A percentile compares a stretch with the other conserved stretches of the same genome.
phyloP scores from a whole-genome alignment of 2,113 vertebrate genomes.

The Callopanchax toddi region DNA sequence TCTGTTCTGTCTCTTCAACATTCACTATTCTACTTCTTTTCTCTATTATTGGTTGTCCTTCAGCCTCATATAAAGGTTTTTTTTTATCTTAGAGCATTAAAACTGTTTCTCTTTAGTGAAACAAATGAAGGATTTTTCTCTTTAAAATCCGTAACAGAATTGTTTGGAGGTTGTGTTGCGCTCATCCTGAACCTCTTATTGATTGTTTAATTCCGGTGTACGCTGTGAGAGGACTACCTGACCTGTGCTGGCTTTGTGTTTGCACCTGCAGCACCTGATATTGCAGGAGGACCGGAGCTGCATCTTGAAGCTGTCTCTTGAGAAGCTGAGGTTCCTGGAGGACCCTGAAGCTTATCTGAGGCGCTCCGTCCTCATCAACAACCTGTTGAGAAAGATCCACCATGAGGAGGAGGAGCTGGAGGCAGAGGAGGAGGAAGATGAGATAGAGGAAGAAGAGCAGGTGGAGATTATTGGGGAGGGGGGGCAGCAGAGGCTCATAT shows the following conservation, averaged over 20 bases:
- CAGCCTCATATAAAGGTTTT: too few species aligned
- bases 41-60: too few species aligned
- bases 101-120: too few species aligned
- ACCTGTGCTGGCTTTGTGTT: too few species aligned
- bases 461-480: slow-evolving; percentile 34
- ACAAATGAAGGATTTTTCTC: too few species aligned
- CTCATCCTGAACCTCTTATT: too few species aligned
- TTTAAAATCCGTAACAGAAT: too few species aligned
- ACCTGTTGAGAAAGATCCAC: slow-evolving; percentile 97
- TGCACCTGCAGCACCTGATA: slow-evolving; percentile 89
- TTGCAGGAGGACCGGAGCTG: slow-evolving; percentile 94
- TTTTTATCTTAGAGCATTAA: too few species aligned
- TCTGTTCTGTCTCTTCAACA: background rate
- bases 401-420: slow-evolving; percentile 87
- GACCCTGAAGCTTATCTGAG: slow-evolving; percentile 94
- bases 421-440: slow-evolving; percentile 78
- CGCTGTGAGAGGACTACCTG: too few species aligned
- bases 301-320: slow-evolving; percentile 94
- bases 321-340: slow-evolving; percentile 96
- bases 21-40: too few species aligned
- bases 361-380: slow-evolving; percentile 98
- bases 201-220: too few species aligned
- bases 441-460: slow-evolving; percentile 79
- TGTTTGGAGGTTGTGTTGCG: too few species aligned
- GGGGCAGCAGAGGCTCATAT: slow-evolving; percentile 75